These are phyloP conservation scores for Rhinophrynus dorsalis DNA, from an alignment of 2,797 vertebrate genomes.

Conservation along the genomic window DNA sequence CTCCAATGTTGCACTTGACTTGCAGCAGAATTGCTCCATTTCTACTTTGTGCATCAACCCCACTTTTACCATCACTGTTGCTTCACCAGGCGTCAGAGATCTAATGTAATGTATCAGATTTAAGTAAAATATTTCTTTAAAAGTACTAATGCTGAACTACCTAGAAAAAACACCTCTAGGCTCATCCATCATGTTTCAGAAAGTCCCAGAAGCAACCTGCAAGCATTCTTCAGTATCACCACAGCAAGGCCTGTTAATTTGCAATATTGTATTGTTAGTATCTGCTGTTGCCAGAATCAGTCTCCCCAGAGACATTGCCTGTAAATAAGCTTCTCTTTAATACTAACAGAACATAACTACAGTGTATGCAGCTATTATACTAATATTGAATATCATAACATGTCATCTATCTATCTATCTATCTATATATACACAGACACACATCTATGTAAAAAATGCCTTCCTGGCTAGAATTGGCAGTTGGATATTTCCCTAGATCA, in stretches of 20 bases:
- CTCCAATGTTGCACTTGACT: too few species aligned
- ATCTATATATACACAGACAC: too few species aligned
- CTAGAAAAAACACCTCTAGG: constrained; percentile 63
- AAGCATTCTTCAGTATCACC: constrained; percentile 28
- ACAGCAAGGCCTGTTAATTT: constrained; percentile 7
- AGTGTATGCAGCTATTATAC: constrained; percentile 18
- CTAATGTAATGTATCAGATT: background rate
- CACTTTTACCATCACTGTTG: too few species aligned
- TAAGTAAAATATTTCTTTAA: constrained; percentile 49
- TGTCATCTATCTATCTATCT: too few species aligned
- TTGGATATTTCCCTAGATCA: too few species aligned
- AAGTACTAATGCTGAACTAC: constrained; percentile 30
- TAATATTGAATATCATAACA: too few species aligned
- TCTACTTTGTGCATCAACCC: too few species aligned
- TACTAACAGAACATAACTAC: background rate
- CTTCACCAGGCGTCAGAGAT: background rate
- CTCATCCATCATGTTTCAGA: constrained; percentile 61
- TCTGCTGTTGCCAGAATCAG: constrained; percentile 31
- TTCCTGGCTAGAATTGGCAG: too few species aligned
- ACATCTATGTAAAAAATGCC: too few species aligned
- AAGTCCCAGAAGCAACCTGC: constrained; percentile 54
- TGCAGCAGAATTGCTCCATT: too few species aligned
- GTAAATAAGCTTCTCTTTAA: constrained; percentile 45
- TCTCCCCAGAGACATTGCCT: constrained; percentile 35
- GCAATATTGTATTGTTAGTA: constrained; percentile 45